Percentiles rank a stretch among this genome's conserved stretches.
phyloP scores from a whole-genome alignment of 2,888 invertebrate genomes.

The Pterostichus madidus region DNA sequence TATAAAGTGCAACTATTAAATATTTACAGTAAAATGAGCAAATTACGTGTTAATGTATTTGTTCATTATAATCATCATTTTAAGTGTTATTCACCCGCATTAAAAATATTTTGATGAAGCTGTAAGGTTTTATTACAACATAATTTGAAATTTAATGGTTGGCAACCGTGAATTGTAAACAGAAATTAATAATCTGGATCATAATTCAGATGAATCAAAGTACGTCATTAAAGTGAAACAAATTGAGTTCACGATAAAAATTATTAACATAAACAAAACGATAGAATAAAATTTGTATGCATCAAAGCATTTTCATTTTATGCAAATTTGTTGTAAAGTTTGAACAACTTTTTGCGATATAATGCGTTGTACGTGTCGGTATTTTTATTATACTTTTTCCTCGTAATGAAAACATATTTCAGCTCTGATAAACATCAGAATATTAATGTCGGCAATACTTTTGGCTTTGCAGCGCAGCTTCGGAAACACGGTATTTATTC shows the following conservation, averaged over 20 bases:
- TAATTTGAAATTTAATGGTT: conserved; percentile 5
- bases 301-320: conserved; percentile 30
- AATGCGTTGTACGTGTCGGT: conserved; percentile 29
- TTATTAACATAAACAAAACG: conserved; percentile 43
- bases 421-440: conserved; percentile 43
- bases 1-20: too few species aligned
- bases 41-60: neutral
- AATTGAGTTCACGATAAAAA: conserved; percentile 34
- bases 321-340: conserved; percentile 47
- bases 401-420: conserved; percentile 42
- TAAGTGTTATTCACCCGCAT: neutral
- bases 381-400: conserved; percentile 35
- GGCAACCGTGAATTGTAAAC: conserved; percentile 10
- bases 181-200: conserved; percentile 28
- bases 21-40: neutral
- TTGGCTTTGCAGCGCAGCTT: neutral
- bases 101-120: conserved; percentile 34
- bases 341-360: conserved; percentile 45
- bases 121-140: conserved; percentile 17
- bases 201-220: conserved; percentile 31
- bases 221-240: conserved; percentile 6
- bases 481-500: conserved; percentile 8
- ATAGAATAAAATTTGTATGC: conserved; percentile 49
- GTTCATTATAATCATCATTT: conserved; percentile 1
- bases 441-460: conserved; percentile 20